Percentiles rank a stretch among this genome's conserved stretches.
Conservation (phyloP, 2,797 vertebrate genomes). For the Coendou prehensilis region DNA sequence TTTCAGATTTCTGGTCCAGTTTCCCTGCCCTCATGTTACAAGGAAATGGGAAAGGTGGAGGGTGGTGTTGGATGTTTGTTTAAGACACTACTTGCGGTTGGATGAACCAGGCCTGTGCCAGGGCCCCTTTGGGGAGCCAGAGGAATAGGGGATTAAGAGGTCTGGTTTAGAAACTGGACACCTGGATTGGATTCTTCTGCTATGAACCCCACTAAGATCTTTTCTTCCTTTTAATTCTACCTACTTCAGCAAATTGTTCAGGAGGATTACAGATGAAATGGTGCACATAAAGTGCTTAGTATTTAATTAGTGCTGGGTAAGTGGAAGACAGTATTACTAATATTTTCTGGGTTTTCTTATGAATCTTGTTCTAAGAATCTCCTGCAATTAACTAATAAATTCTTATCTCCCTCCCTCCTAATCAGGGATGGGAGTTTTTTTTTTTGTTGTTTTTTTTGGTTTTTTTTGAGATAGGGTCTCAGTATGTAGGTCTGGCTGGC, state of each 20-base stretch:
- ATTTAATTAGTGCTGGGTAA: background rate
- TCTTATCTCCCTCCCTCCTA: background rate
- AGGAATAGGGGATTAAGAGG: background rate
- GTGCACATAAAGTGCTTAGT: background rate
- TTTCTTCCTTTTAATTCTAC: conserved; percentile 27
- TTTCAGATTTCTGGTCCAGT: background rate
- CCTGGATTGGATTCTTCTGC: background rate
- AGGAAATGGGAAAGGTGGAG: background rate
- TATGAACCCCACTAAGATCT: background rate
- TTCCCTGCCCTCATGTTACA: background rate
- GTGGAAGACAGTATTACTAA: background rate
- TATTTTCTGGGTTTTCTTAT: conserved; percentile 17
- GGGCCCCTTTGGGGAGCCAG: background rate
- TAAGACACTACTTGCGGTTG: background rate
- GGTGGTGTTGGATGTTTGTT: background rate
- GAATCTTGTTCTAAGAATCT: background rate
- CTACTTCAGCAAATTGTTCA: background rate
- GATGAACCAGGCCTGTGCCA: background rate
- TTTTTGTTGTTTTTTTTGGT: background rate
- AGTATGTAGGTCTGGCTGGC: background rate
- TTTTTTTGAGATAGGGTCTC: background rate
- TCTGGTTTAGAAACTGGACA: background rate
- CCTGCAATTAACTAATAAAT: background rate
- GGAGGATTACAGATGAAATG: background rate
- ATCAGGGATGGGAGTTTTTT: background rate